Evolutionary conservation across 2,113 vertebrate genomes (phyloP).

Genomic region (Nannobrachium achirus): DNA sequence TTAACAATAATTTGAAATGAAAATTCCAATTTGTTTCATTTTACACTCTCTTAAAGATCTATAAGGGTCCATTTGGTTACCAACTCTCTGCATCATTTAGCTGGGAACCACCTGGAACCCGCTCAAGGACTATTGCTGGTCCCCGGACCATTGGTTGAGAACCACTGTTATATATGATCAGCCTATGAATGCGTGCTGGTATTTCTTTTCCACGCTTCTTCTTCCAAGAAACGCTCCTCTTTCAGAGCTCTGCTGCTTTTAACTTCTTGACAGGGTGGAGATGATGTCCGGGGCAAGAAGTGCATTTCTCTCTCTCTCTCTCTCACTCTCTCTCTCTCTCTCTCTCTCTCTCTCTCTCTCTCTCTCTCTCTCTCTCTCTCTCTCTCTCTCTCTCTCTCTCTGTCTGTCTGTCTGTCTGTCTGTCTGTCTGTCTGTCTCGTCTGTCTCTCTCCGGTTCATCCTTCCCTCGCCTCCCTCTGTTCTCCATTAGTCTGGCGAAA

Average conservation of each 20-base stretch:
- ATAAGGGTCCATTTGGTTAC: too few species aligned
- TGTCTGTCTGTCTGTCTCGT: too few species aligned
- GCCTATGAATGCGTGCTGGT: slow-evolving; percentile 49
- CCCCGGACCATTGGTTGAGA: too few species aligned
- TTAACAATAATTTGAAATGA: too few species aligned
- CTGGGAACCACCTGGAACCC: too few species aligned
- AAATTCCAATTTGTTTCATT: too few species aligned
- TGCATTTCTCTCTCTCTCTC: slow-evolving; percentile 31
- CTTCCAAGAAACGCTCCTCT: slow-evolving; percentile 53
- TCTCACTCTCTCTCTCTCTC: not conserved
- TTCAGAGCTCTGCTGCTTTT: slow-evolving; percentile 59
- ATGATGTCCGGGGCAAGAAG: slow-evolving; percentile 45
- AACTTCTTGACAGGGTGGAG: slow-evolving; percentile 54
- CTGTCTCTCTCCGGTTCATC: not conserved
- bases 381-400: too few species aligned
- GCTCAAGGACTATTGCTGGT: too few species aligned
- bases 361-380: not conserved
- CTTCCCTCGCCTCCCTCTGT: slow-evolving; percentile 24
- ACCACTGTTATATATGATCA: too few species aligned
- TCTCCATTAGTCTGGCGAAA: slow-evolving; percentile 66
- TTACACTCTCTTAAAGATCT: too few species aligned
- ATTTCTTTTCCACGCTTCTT: slow-evolving; percentile 53
- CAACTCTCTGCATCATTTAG: too few species aligned
- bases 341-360: too few species aligned
- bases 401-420: not conserved